phyloP scores from a whole-genome alignment of 92 coral and sea anemone genomes.

The Nematostella vectensis region DNA sequence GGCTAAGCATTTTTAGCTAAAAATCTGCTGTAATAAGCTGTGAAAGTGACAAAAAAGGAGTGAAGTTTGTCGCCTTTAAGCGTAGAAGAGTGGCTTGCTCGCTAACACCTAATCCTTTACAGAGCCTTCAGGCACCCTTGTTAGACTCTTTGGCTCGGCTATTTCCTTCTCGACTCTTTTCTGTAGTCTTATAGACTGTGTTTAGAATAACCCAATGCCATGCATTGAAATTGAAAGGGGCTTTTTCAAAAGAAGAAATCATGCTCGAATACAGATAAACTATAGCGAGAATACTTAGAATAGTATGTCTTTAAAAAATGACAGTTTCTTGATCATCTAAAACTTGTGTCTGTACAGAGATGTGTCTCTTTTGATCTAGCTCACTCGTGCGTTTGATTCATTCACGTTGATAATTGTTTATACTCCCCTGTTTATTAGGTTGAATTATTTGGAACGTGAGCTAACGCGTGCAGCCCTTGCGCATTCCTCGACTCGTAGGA shows the following conservation, averaged over 20 bases:
- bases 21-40: background rate
- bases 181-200: background rate
- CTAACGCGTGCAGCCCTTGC: slow-evolving; percentile 81
- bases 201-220: background rate
- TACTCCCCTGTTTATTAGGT: background rate
- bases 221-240: background rate
- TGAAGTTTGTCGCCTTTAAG: background rate
- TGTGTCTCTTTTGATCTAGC: background rate
- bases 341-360: background rate
- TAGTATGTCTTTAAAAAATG: no score
- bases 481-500: slow-evolving; percentile 97
- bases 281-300: no score
- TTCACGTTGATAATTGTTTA: background rate
- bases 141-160: slow-evolving; percentile 23
- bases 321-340: background rate
- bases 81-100: background rate
- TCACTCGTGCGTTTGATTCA: background rate
- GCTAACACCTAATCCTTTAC: slow-evolving; percentile 37
- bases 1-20: background rate
- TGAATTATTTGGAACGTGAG: background rate
- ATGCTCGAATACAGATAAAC: no score
- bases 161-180: slow-evolving; percentile 17
- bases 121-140: slow-evolving; percentile 21
- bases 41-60: background rate
- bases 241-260: background rate